These are phyloP conservation scores for mouse (Mus musculus) DNA, from an alignment of 2,113 vertebrate species.

Conservation along the genomic window DNA sequence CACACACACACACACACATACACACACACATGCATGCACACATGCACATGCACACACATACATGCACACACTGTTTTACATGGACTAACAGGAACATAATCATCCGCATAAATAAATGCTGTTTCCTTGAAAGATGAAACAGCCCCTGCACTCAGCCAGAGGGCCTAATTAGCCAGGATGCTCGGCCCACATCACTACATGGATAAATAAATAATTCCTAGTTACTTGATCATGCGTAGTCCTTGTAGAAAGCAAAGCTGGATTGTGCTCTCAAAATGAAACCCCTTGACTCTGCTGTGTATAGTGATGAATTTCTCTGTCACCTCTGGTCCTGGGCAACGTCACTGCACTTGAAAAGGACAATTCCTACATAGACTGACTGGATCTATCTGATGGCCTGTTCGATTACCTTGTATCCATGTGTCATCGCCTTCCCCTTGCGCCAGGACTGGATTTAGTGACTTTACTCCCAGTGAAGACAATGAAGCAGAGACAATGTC, in stretches of 20 bases:
- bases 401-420: neutral
- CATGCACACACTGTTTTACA: neutral
- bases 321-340: neutral
- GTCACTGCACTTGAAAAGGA: neutral
- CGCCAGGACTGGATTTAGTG: neutral
- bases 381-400: neutral
- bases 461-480: neutral
- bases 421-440: neutral
- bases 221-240: neutral
- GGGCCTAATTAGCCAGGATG: conserved; percentile 13
- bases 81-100: neutral
- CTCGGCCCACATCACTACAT: neutral
- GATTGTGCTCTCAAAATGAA: neutral
- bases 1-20: too few species aligned
- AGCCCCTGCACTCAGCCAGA: neutral
- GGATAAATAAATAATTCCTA: neutral
- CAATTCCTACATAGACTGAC: neutral
- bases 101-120: neutral
- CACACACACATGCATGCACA: too few species aligned
- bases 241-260: neutral
- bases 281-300: neutral
- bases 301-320: neutral
- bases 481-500: neutral
- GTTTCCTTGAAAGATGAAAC: conserved; percentile 29
- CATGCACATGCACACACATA: too few species aligned